Evolutionary conservation across 2,888 invertebrate genomes (phyloP).

Genomic region (Aspidiotus rigidus): DNA sequence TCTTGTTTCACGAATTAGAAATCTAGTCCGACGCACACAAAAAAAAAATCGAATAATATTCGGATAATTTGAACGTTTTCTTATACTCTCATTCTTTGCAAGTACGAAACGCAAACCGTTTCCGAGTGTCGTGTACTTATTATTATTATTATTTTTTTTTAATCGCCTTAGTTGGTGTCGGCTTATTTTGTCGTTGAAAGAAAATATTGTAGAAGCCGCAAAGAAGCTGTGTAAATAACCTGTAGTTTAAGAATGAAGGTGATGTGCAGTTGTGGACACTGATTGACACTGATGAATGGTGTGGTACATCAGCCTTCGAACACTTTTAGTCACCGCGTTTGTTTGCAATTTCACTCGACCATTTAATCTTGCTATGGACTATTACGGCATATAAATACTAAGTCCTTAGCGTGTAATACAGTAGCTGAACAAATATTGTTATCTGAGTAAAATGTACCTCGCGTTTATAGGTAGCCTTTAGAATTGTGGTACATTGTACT

Average conservation of each 20-base stretch:
- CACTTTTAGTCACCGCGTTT: constrained; percentile 1
- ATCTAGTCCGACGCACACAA: background rate
- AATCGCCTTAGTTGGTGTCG: background rate
- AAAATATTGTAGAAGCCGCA: background rate
- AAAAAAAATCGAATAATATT: background rate
- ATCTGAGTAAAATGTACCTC: too few relatives aligned
- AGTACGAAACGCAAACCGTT: background rate
- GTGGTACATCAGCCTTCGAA: background rate
- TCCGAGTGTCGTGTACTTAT: background rate
- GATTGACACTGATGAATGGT: constrained; percentile 2
- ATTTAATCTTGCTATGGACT: background rate
- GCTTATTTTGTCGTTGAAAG: background rate
- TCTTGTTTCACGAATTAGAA: background rate
- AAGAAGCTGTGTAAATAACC: background rate
- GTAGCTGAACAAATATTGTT: too few relatives aligned
- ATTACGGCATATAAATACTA: too few relatives aligned
- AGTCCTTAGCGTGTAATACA: too few relatives aligned
- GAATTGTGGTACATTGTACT: too few relatives aligned
- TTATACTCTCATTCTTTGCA: background rate
- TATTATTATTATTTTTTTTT: background rate
- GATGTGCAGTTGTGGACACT: background rate
- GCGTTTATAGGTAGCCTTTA: too few relatives aligned
- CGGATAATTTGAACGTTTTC: background rate
- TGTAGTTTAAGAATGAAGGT: background rate
- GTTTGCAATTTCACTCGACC: background rate